Conservation (phyloP, 92 coral and sea anemone species). For the Zoanthus solanderi region DNA sequence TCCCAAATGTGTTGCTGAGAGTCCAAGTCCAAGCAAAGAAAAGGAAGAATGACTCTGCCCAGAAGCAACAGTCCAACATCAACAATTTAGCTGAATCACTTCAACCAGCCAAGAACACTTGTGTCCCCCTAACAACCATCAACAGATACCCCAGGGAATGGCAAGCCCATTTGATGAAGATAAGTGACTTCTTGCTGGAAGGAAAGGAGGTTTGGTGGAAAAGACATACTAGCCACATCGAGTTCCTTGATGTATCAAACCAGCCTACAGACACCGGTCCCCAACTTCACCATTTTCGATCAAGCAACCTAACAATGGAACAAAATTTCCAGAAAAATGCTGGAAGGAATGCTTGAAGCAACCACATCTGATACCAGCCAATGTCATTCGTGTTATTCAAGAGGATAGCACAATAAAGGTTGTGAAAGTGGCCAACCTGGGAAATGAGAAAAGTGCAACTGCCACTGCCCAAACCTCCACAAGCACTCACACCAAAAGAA, state of each 20-base stretch:
- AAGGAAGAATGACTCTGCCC: conserved; percentile 36
- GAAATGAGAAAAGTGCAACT: conserved; percentile 2
- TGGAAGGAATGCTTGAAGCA: conserved; percentile 13
- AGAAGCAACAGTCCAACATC: conserved; percentile 49
- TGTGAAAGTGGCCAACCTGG: conserved; percentile 7
- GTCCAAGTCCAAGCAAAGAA: conserved; percentile 40
- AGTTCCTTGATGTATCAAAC: conserved; percentile 44
- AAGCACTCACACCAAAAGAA: conserved; percentile 20
- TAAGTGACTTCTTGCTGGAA: conserved; percentile 46
- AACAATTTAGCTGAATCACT: conserved; percentile 47
- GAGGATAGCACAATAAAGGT: conserved; percentile 2
- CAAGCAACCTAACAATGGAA: conserved; percentile 22
- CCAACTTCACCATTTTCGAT: conserved; percentile 48
- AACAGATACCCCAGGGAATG: conserved; percentile 51
- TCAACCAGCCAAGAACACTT: conserved; percentile 38
- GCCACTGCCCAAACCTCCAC: conserved; percentile 4
- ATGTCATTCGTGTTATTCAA: not conserved
- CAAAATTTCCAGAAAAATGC: not conserved
- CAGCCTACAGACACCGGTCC: conserved; percentile 27
- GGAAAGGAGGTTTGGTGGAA: conserved; percentile 21
- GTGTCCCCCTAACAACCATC: conserved; percentile 44
- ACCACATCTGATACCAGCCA: conserved; percentile 10
- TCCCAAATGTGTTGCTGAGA: conserved; percentile 51
- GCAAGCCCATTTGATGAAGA: conserved; percentile 64
- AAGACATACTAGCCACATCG: not conserved